Evolutionary conservation across 2,113 vertebrate species (phyloP).

Genomic region (Myxocyprinus asiaticus): DNA sequence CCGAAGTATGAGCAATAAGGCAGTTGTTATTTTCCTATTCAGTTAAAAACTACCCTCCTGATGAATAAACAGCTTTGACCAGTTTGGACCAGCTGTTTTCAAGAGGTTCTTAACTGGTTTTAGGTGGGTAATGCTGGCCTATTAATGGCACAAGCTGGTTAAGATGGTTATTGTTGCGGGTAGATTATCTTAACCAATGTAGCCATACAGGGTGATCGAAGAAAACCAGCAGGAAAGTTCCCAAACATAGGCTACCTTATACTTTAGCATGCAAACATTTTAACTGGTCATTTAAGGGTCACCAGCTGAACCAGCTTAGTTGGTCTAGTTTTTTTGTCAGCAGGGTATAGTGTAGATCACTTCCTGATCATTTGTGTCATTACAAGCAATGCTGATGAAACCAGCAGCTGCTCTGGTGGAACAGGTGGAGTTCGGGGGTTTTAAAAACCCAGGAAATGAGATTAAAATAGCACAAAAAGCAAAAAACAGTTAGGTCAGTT

Average conservation of each 20-base stretch:
- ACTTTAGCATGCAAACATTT: too few species aligned
- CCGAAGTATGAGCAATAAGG: too few species aligned
- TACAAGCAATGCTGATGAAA: constrained; percentile 44
- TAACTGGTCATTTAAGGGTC: too few species aligned
- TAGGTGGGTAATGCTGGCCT: neutral
- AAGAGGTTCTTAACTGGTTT: too few species aligned
- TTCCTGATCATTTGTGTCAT: constrained; percentile 13
- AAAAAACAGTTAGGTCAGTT: constrained; percentile 18
- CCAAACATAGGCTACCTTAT: too few species aligned
- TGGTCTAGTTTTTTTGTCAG: constrained; percentile 17
- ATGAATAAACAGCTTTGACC: too few species aligned
- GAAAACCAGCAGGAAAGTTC: too few species aligned
- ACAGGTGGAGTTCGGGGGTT: constrained; percentile 70
- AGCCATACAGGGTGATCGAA: neutral
- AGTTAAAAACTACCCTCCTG: too few species aligned
- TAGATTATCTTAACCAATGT: neutral
- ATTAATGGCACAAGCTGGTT: neutral
- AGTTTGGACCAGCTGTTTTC: constrained; percentile 52
- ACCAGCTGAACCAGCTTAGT: neutral
- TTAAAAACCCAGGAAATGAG: constrained; percentile 61
- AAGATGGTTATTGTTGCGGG: neutral
- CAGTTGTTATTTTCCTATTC: too few species aligned
- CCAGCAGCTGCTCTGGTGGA: constrained; percentile 64
- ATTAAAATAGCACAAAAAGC: constrained; percentile 69
- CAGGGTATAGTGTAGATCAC: constrained; percentile 16